phyloP scores from a whole-genome alignment of 2,797 vertebrate genomes.

The Pterois miles region DNA sequence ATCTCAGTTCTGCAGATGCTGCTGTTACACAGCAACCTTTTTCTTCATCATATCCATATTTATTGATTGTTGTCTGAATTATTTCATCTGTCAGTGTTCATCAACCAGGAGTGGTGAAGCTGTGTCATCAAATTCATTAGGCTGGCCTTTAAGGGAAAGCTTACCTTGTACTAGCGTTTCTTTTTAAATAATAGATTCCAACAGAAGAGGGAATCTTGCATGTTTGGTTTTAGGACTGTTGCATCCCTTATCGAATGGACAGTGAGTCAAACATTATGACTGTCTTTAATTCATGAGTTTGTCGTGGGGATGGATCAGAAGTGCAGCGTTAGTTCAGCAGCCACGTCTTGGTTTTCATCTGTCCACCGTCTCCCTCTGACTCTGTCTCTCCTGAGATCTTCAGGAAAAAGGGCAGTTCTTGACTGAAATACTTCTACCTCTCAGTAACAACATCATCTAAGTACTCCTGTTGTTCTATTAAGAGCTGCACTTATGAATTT shows the following conservation, averaged over 20 bases:
- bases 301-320: conserved; percentile 8
- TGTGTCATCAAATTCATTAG: not conserved
- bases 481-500: not conserved
- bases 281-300: not conserved
- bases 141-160: not conserved
- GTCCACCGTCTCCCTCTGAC: not conserved
- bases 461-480: not conserved
- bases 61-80: not conserved
- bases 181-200: not conserved
- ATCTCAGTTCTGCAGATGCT: too few species aligned
- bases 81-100: not conserved
- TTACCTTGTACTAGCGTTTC: not conserved
- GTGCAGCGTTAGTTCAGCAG: conserved; percentile 8
- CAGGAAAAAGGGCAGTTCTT: not conserved
- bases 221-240: not conserved
- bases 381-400: not conserved
- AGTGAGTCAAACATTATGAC: not conserved
- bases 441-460: not conserved
- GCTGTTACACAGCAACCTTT: not conserved
- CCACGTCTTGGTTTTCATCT: not conserved
- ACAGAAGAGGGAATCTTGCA: not conserved
- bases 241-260: not conserved
- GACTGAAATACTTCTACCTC: not conserved
- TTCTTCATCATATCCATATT: not conserved
- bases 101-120: not conserved